Conservation (phyloP, 2,113 vertebrate species). For the Halcyon malimbica region DNA sequence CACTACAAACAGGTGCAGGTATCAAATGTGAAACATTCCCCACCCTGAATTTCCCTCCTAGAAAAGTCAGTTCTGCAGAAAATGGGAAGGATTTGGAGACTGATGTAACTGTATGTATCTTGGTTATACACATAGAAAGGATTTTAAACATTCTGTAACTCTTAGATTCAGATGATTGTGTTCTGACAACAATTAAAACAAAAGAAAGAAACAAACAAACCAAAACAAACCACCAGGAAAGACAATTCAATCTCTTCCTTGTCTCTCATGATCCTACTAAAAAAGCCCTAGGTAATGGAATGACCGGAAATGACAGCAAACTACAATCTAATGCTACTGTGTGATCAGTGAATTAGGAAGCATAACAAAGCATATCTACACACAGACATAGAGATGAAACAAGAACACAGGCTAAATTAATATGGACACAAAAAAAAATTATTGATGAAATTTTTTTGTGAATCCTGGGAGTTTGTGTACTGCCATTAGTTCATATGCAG, state of each 20-base stretch:
- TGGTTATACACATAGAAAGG: neutral
- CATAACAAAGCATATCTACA: neutral
- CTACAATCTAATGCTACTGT: neutral
- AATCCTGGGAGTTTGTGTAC: neutral
- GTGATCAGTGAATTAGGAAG: neutral
- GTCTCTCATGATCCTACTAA: neutral
- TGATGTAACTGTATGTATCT: neutral
- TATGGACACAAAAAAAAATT: neutral
- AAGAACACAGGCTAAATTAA: neutral
- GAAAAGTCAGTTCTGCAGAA: neutral
- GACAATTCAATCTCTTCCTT: neutral
- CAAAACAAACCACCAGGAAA: neutral
- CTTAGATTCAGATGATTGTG: neutral
- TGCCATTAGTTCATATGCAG: neutral
- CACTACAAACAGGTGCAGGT: neutral
- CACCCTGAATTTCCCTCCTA: neutral
- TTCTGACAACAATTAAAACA: neutral
- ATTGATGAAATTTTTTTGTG: neutral
- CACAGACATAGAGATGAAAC: neutral
- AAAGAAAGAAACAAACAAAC: no score
- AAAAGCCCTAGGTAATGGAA: accelerated
- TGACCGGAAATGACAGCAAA: neutral
- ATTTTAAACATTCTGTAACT: neutral
- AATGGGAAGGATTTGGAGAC: neutral
- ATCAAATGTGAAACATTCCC: neutral